phyloP scores from a whole-genome alignment of 2,113 vertebrate genomes.

The Himantopus leucocephalus region DNA sequence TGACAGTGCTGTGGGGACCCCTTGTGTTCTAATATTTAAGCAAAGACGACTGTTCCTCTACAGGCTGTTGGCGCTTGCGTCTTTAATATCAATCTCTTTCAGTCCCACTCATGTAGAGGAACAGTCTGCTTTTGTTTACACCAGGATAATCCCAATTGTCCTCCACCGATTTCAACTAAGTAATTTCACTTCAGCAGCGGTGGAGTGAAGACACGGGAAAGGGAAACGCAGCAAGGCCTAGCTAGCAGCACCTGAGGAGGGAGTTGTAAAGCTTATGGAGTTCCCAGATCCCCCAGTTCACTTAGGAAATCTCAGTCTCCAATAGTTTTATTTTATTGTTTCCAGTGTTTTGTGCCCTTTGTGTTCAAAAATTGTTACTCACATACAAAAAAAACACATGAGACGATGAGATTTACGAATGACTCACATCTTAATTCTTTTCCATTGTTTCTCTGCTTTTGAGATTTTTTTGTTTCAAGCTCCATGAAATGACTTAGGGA shows the following conservation, averaged over 20 bases:
- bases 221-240: neutral
- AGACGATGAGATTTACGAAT: neutral
- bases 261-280: neutral
- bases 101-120: neutral
- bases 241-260: neutral
- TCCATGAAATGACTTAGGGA: neutral
- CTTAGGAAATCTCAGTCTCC: neutral
- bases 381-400: neutral
- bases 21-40: slow-evolving; percentile 59
- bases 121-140: neutral
- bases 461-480: neutral
- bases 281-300: neutral
- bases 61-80: neutral
- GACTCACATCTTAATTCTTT: neutral
- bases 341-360: neutral
- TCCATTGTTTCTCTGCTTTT: neutral
- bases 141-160: neutral
- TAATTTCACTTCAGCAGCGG: neutral
- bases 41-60: neutral
- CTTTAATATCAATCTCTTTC: slow-evolving; percentile 33
- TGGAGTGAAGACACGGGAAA: neutral
- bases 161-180: fast-evolving
- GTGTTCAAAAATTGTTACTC: neutral
- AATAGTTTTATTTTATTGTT: neutral
- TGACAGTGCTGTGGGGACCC: slow-evolving; percentile 58